Evolutionary conservation across 2,797 vertebrate species (phyloP), one percentile per base, ranked within the genome.

Genomic region (Myotis vivesi): DNA sequence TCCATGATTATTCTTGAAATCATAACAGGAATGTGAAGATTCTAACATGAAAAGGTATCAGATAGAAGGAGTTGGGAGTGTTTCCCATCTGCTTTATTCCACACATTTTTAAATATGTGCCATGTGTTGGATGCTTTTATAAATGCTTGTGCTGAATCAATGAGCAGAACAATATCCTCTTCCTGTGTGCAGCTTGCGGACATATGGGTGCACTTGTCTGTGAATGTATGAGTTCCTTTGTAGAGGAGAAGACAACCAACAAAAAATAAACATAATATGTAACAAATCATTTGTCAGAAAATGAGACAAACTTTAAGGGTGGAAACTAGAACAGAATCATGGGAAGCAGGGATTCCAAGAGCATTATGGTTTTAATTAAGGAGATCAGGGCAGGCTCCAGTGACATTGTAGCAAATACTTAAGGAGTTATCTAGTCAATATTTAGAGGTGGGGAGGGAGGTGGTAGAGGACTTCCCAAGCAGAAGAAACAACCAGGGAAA

Each of bases 231-330:
- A 23, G 36, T 57, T 15, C 46, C 20, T 72, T 6, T 59, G 25
- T 41, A 36, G 44, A 87, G 19, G 85, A 84, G 46, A 36, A 73
- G 77, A 62, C 51, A 64, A 62, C 7, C 33, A 76, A 84, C 51
- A 73, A 25, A 59, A 82, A 88, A 64, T 1, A 75, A 36, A 51
- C 12, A 4, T 36, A 30, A 82, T 25, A 57, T 49, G 16, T 59
- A 81, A 87, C n/a, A 85, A 41, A 53, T 92, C 20, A 82, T 80
- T 76, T 82, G 15, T 69, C 84, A 89, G 68, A 76, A 72, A 36
- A 72, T 53, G 62, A 69, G 20, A 53, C 55, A 72, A 36, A 16
- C 25, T 46, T 33, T 28, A 10, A 25, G 17, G 57, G 4, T 33
- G 13, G 68, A 23, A 92, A 41, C 30, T 85, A 44, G 49, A 88